Evolutionary conservation across 2,113 vertebrate genomes (phyloP), one percentile per base, ranked within the genome.

Genomic region (Piprites chloris): DNA sequence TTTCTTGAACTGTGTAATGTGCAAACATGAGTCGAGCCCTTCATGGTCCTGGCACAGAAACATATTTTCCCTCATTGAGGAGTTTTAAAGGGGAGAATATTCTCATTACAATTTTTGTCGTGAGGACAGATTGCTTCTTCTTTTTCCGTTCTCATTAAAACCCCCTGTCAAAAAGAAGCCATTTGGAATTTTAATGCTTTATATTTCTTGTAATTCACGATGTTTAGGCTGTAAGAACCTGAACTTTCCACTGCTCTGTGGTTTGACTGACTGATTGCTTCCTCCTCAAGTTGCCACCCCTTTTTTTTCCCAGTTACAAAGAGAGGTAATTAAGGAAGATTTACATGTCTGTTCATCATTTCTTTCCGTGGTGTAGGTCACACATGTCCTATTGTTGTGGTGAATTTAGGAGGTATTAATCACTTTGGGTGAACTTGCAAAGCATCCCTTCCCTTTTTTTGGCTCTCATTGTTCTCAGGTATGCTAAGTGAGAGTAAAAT

Each of bases 261-360:
- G 39, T 80, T 66, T 81, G 67, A 91, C 53, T 94, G 66, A 39
- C 47, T 95, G 91, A 63, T 63, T 74, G 11, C 66, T 84, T 33
- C 74, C 55, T 85, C 61, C 76, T 55, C 53, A 32, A 44, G 59
- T 42, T 26, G n/a, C 53, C 58, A 49, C 76, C 33, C 59, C 4
- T 66, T 96, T 87, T 75, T 93, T 93, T 77, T 14, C 12, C 11
- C 32, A 24, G 21, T 41, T 71, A 28, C 49, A 50, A 89, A 71
- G 65, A 68, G 68, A 55, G 52, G 44, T 58, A 93, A 87, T 95
- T 95, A 87, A 55, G 85, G 72, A 79, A 89, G 58, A 96, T 87
- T 93, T 93, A 74, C 72, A 18, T 47, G 37, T 85, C 69, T 94
- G 67, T 46, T 90, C 62, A 30, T 89, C 37, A 4, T 27, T 85